Evolutionary conservation across 92 coral and sea anemone genomes (phyloP), one percentile per base, ranked within the genome.

Genomic region (Bergia sp.): DNA sequence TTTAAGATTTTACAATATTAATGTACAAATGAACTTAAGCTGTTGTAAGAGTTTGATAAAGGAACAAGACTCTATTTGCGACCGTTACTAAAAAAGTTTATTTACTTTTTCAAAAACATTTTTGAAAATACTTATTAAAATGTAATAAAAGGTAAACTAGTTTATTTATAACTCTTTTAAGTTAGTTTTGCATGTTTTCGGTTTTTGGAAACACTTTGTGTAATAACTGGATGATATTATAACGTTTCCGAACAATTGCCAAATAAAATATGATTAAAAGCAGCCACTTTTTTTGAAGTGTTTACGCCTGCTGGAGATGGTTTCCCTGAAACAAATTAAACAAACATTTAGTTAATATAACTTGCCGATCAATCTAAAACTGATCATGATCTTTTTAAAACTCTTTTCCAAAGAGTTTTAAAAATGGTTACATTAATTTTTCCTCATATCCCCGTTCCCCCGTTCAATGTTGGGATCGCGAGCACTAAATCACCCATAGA

Each of bases 91-190:
- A 72, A 72, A 72, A 13, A 72, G 0, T 72, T 4, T 72, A n/a
- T 72, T 72, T 7, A 72, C 1, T 4, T 23, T 4, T 72, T 72
- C 40, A 13, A 37, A 23, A 72, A 72, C 39, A 72, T 72, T 21
- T 72, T 72, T 72, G 77, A 72, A 72, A 72, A 72, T 72, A 21
- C 77, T 72, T 20, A 72, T 72, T n/a, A 72, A 72, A 72, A 72
- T 72, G 39, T 20, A 0, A 69, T 2, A 69, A 69, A 69, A 69
- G 75, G 75, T 69, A 69, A 69, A 1, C 75, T 69, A 69, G 18
- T 72, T 72, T 72, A 2, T 72, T 72, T 21, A 72, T 3, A 72
- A 4, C 77, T 37, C 77, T 72, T 72, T n/a, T 4, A 37, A 72
- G 77, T 72, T 72, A 72, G 0, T 72, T 72, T 72, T 3, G 41